phyloP scores from a whole-genome alignment of 2,797 vertebrate species.

The Rhodeus uyekii region DNA sequence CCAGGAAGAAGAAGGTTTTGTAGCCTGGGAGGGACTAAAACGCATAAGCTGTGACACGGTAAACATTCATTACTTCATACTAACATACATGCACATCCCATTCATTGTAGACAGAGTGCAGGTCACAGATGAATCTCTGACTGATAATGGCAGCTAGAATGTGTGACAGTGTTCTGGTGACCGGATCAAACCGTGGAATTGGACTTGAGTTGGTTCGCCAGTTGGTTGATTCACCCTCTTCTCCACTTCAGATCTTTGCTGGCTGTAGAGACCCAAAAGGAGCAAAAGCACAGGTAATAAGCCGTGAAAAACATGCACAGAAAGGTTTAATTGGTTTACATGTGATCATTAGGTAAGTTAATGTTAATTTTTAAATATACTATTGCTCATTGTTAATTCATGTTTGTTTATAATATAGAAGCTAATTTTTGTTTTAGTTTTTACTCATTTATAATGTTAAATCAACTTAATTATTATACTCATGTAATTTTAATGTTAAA shows the following conservation, averaged over 20 bases:
- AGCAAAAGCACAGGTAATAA: constrained; percentile 54
- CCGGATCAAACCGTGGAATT: constrained; percentile 62
- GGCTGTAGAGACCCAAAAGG: constrained; percentile 58
- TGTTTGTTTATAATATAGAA: neutral
- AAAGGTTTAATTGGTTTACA: neutral
- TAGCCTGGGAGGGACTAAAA: constrained; percentile 7
- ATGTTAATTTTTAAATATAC: neutral
- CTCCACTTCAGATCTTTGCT: constrained; percentile 62
- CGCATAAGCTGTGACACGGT: neutral
- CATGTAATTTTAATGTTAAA: neutral
- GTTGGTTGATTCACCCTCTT: constrained; percentile 15
- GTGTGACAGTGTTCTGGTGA: constrained; percentile 61
- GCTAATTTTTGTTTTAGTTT: neutral
- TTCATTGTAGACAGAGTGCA: neutral
- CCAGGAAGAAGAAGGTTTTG: neutral
- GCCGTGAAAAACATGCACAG: neutral
- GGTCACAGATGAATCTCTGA: neutral
- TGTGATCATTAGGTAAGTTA: neutral
- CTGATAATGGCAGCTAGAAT: constrained; percentile 36
- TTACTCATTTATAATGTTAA: neutral
- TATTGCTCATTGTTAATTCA: neutral
- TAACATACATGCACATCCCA: constrained; percentile 1
- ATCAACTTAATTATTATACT: neutral
- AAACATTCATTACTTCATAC: neutral
- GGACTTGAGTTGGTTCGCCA: constrained; percentile 62